These are phyloP conservation scores for Pelmatolapia mariae DNA, from an alignment of 2,113 vertebrate genomes.

Conservation along the genomic window DNA sequence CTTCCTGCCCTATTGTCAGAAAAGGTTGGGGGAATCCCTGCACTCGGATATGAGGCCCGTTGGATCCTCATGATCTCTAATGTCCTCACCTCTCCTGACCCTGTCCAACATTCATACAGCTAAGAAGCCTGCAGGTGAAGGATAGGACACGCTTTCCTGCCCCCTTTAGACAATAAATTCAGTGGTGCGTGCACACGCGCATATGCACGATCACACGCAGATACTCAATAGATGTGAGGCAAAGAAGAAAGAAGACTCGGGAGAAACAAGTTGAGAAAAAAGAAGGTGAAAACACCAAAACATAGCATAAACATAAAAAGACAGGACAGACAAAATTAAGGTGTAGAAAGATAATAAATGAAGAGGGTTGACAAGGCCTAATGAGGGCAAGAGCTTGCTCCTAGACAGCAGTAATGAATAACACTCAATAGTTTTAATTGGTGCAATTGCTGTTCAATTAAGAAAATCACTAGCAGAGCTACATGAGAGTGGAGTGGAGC, in stretches of 20 bases:
- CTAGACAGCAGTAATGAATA: slow-evolving; percentile 86
- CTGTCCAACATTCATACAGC: not conserved
- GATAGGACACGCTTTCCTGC: slow-evolving; percentile 46
- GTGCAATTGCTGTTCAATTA: slow-evolving; percentile 90
- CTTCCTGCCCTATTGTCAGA: slow-evolving; percentile 72
- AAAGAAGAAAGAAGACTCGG: not conserved
- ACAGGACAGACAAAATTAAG: not conserved
- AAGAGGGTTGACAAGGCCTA: not conserved
- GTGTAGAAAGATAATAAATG: not conserved
- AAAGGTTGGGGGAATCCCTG: slow-evolving; percentile 66
- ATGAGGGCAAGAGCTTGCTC: slow-evolving; percentile 21
- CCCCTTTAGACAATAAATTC: not conserved
- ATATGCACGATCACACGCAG: not conserved
- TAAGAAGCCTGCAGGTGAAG: slow-evolving; percentile 54
- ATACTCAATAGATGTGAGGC: not conserved
- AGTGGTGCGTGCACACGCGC: not conserved
- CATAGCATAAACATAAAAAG: not conserved
- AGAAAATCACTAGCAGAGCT: slow-evolving; percentile 83
- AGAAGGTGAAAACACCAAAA: not conserved
- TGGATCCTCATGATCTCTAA: slow-evolving; percentile 27
- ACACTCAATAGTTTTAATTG: slow-evolving; percentile 92
- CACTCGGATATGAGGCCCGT: slow-evolving; percentile 38
- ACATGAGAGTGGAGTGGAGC: slow-evolving; percentile 81
- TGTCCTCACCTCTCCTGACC: slow-evolving; percentile 22
- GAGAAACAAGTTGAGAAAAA: not conserved